Evolutionary conservation across 1,140 invertebrate species (phyloP).

Genomic region (Drosophila burlai): DNA sequence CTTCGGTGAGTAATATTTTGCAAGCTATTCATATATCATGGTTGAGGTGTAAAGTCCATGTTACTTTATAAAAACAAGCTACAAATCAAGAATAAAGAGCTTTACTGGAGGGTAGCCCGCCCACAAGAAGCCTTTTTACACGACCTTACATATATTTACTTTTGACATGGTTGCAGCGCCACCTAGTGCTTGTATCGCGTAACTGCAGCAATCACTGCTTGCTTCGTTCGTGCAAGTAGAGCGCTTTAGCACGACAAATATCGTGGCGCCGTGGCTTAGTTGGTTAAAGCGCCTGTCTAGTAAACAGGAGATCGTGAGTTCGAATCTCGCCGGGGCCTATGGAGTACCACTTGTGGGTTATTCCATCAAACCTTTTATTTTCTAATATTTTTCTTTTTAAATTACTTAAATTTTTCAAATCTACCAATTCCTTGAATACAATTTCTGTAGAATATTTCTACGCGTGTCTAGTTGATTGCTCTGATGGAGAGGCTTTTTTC

Average conservation of each 20-base stretch:
- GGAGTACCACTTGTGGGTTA: slow-evolving; percentile 87
- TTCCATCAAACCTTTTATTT: slow-evolving; percentile 84
- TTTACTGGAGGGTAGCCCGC: neutral
- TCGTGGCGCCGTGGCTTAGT: slow-evolving; percentile 87
- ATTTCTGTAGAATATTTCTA: neutral
- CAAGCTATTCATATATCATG: too few relatives aligned
- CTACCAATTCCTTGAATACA: neutral
- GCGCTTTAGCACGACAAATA: slow-evolving; percentile 2
- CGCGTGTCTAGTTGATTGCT: neutral
- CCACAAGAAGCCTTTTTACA: neutral
- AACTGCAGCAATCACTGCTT: neutral
- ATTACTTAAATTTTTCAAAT: neutral
- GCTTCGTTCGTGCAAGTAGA: neutral
- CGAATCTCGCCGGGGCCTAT: slow-evolving; percentile 87
- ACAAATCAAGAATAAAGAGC: neutral
- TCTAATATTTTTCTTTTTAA: neutral
- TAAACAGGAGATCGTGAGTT: slow-evolving; percentile 88
- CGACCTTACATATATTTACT: neutral
- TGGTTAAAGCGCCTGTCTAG: slow-evolving; percentile 88
- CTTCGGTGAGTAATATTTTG: slow-evolving; percentile 7
- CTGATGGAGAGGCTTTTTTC: neutral
- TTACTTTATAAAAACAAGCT: neutral
- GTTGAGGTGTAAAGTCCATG: neutral
- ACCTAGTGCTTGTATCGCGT: neutral
- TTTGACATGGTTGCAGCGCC: slow-evolving; percentile 3